These are phyloP conservation scores for Cyclura pinguis DNA, from an alignment of 2,797 vertebrate species.

Conservation along the genomic window DNA sequence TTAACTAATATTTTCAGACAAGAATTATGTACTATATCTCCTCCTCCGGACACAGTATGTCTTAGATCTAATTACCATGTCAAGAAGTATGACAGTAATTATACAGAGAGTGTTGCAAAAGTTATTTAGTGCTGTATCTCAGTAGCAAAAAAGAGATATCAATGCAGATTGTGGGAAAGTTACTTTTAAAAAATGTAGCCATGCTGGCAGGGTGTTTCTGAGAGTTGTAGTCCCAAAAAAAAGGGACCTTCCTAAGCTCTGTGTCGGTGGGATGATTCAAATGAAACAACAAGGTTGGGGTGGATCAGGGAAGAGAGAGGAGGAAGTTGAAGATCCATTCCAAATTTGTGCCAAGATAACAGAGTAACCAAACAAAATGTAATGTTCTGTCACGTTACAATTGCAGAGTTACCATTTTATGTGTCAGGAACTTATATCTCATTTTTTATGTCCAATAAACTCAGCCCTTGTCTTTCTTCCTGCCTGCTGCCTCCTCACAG, in stretches of 20 bases:
- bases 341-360: not conserved
- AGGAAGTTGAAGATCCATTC: no score
- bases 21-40: not conserved
- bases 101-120: not conserved
- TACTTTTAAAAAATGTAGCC: no score
- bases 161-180: no score
- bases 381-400: not conserved
- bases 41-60: not conserved
- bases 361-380: not conserved
- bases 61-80: not conserved
- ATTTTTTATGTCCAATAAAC: no score
- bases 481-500: no score
- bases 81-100: not conserved
- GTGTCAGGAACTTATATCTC: no score
- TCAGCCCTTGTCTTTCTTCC: no score
- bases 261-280: no score
- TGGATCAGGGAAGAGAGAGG: not conserved
- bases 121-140: not conserved
- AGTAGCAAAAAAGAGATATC: not conserved
- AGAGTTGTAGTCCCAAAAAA: no score
- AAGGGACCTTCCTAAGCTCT: no score
- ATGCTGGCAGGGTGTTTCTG: no score
- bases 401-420: not conserved
- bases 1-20: constrained; percentile 18
- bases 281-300: not conserved